Percentiles rank a stretch among this genome's conserved stretches.
Evolutionary conservation across 1,140 invertebrate species (phyloP).

Genomic region (Hycleus cichorii): DNA sequence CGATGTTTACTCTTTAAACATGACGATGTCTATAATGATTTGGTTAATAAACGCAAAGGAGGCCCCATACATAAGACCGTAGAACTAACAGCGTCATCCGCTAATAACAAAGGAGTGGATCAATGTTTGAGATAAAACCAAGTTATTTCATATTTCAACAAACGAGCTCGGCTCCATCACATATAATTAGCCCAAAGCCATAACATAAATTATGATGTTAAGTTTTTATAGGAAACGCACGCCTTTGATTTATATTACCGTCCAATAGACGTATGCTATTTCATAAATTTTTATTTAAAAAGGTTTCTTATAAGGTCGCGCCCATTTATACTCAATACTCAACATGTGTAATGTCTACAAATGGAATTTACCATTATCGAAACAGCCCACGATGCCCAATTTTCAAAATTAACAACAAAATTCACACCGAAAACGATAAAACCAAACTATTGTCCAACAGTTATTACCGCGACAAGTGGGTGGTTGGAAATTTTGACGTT

Average conservation of each 20-base stretch:
- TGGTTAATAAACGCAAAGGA: slow-evolving; percentile 13
- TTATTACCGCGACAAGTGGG: slow-evolving; percentile 12
- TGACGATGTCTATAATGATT: slow-evolving; percentile 1
- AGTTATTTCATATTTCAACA: slow-evolving; percentile 40
- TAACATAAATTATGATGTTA: slow-evolving; percentile 39
- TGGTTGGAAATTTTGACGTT: slow-evolving; percentile 20
- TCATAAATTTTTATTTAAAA: slow-evolving; percentile 16
- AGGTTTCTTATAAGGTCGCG: slow-evolving; percentile 14
- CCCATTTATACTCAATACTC: not conserved
- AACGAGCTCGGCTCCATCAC: slow-evolving; percentile 35
- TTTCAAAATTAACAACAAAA: not conserved
- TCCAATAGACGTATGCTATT: slow-evolving; percentile 15
- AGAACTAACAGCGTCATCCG: slow-evolving; percentile 28
- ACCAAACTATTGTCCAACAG: not conserved
- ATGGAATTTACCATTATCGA: slow-evolving; percentile 5
- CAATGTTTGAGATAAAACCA: slow-evolving; percentile 25
- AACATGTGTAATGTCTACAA: not conserved
- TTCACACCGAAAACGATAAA: not conserved
- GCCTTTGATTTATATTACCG: slow-evolving; percentile 31
- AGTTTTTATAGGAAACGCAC: slow-evolving; percentile 34
- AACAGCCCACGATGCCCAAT: no score
- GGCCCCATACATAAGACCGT: not conserved
- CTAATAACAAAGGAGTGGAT: slow-evolving; percentile 36
- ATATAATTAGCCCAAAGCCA: slow-evolving; percentile 37
- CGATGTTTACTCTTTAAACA: no score